phyloP scores from a whole-genome alignment of 2,888 invertebrate genomes.

The Ditula angustiorana region DNA sequence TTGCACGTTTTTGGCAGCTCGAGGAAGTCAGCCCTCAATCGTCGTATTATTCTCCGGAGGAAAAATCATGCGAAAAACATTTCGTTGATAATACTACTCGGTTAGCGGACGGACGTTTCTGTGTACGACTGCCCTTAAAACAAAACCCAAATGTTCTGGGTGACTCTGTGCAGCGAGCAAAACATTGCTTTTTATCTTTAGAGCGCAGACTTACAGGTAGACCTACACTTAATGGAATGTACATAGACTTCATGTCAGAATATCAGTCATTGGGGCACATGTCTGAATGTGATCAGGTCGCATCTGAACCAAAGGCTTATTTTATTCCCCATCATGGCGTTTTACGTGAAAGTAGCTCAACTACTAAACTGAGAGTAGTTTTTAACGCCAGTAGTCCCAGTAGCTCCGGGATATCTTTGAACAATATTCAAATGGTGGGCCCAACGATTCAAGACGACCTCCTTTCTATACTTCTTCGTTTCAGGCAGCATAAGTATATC shows the following conservation, averaged over 20 bases:
- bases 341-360: not conserved
- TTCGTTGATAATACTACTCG: not conserved
- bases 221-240: not conserved
- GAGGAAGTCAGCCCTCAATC: not conserved
- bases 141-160: not conserved
- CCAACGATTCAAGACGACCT: conserved; percentile 44
- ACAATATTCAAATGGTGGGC: conserved; percentile 42
- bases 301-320: too few relatives aligned
- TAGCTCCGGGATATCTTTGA: conserved; percentile 42
- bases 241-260: not conserved
- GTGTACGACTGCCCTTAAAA: not conserved
- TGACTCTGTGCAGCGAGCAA: not conserved
- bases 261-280: too few relatives aligned
- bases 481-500: conserved; percentile 42
- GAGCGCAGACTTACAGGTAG: not conserved
- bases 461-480: conserved; percentile 41
- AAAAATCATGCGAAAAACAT: not conserved
- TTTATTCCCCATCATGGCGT: not conserved
- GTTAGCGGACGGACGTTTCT: not conserved
- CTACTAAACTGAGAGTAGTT: conserved; percentile 29
- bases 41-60: not conserved
- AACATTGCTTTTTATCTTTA: not conserved
- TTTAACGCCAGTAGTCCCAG: conserved; percentile 42
- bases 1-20: not conserved
- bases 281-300: not conserved